These are phyloP conservation scores for Anser cygnoides DNA, from an alignment of 2,113 vertebrate species.

Conservation along the genomic window DNA sequence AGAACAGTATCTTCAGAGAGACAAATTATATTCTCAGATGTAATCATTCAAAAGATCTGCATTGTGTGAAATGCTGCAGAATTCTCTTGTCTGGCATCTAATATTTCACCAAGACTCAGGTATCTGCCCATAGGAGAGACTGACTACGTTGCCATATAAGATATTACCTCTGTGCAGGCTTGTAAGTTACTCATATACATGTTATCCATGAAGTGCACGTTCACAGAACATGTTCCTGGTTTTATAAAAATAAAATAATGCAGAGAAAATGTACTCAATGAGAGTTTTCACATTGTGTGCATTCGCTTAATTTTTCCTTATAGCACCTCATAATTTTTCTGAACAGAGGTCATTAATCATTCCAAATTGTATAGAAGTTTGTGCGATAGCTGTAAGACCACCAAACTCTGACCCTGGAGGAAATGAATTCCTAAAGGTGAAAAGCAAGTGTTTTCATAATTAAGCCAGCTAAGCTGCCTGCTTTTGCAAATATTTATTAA, in stretches of 20 bases:
- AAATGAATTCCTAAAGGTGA: conserved; percentile 74
- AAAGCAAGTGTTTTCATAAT: conserved; percentile 76
- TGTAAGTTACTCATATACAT: neutral
- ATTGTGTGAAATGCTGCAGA: neutral
- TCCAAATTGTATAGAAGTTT: conserved; percentile 53
- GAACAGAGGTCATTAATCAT: conserved; percentile 70
- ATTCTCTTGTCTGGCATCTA: neutral
- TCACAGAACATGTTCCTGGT: neutral
- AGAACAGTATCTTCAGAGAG: neutral
- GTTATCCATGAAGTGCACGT: neutral
- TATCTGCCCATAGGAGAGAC: neutral
- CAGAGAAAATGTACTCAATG: neutral
- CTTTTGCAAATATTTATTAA: conserved; percentile 61
- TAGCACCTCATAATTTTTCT: conserved; percentile 72
- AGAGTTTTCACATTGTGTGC: conserved; percentile 61
- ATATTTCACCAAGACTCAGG: neutral
- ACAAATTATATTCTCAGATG: neutral
- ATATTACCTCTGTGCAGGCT: neutral
- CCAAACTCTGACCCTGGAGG: conserved; percentile 66
- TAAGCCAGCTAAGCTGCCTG: conserved; percentile 72
- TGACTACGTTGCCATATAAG: neutral
- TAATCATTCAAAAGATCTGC: neutral
- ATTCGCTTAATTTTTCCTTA: conserved; percentile 62
- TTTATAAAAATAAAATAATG: neutral
- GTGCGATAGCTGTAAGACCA: conserved; percentile 66